Conservation (phyloP, 2,113 vertebrate genomes). For the Circaetus gallicus region DNA sequence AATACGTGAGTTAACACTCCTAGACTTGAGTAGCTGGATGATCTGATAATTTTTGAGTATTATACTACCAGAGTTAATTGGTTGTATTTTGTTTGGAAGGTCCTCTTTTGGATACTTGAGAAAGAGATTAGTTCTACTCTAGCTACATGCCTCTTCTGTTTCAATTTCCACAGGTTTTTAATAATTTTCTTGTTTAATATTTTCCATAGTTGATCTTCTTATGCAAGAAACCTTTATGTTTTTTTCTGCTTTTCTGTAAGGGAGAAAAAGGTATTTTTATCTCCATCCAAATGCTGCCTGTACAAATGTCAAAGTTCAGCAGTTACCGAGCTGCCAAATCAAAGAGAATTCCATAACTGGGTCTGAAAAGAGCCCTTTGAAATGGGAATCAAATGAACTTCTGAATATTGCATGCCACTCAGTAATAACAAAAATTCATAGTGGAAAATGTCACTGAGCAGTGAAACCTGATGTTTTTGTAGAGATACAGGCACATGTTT, state of each 20-base stretch:
- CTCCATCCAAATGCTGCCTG: neutral
- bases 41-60: neutral
- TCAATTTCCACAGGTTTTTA: neutral
- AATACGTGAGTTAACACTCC: neutral
- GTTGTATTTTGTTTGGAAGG: neutral
- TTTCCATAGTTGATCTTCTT: neutral
- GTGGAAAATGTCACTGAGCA: neutral
- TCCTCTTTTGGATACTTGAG: neutral
- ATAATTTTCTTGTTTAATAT: neutral
- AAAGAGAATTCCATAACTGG: neutral
- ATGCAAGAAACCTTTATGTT: neutral
- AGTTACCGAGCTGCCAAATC: neutral
- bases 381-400: neutral
- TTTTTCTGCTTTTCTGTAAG: neutral
- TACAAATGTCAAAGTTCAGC: neutral
- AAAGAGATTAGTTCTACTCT: neutral
- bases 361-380: slow-evolving; percentile 1
- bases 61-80: neutral
- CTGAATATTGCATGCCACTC: neutral
- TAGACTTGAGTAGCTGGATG: neutral
- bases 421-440: neutral
- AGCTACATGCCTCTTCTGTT: neutral
- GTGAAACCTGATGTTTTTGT: neutral
- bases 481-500: neutral
- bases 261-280: neutral